phyloP scores from a whole-genome alignment of 2,113 vertebrate genomes.

The Aix galericulata region DNA sequence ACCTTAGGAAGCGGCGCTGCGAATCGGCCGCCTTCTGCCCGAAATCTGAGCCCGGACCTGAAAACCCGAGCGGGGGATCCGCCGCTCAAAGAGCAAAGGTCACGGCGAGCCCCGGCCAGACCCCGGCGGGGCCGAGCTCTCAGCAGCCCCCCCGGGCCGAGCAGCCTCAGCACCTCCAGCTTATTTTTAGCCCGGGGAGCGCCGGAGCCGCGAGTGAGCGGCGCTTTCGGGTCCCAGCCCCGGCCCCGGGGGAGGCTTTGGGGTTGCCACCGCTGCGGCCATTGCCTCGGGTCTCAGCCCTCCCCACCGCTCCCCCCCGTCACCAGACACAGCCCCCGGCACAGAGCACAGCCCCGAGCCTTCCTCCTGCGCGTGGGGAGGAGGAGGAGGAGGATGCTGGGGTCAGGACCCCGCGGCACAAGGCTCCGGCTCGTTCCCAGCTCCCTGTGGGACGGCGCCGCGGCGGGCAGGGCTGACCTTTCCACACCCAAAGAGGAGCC shows the following conservation, averaged over 20 bases:
- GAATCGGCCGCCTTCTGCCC: constrained; percentile 46
- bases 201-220: background rate
- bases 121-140: background rate
- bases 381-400: constrained; percentile 5
- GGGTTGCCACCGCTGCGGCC: background rate
- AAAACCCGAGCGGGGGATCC: background rate
- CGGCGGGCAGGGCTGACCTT: constrained; percentile 46
- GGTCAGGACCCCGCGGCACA: background rate
- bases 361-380: background rate
- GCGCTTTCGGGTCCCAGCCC: background rate
- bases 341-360: fast-evolving
- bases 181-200: constrained; percentile 63
- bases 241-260: background rate
- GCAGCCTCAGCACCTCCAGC: background rate
- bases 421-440: background rate
- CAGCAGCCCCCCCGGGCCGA: fast-evolving
- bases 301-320: background rate
- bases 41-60: constrained; percentile 49
- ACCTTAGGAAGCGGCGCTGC: background rate
- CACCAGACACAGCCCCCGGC: background rate
- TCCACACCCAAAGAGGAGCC: background rate
- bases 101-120: background rate
- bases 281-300: background rate
- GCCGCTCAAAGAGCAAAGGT: constrained; percentile 47
- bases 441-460: background rate